These are phyloP conservation scores for Helleia helle DNA, from an alignment of 2,888 invertebrate species.

Conservation along the genomic window DNA sequence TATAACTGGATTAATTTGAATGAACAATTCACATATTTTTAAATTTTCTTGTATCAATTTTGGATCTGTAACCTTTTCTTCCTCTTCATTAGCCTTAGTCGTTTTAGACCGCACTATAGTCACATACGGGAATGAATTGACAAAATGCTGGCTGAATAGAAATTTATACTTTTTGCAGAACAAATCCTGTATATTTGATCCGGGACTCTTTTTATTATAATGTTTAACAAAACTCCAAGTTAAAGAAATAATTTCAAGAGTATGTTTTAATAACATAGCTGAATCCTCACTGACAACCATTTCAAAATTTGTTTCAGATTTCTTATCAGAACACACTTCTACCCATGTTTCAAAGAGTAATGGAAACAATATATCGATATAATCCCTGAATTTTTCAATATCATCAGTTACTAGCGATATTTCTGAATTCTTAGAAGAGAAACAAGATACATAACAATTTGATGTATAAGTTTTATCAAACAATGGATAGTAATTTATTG, in stretches of 20 bases:
- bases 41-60: constrained; percentile 50
- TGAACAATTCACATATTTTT: constrained; percentile 59
- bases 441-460: constrained; percentile 49
- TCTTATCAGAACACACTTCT: constrained; percentile 78
- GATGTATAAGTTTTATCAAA: constrained; percentile 42
- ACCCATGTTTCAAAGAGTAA: constrained; percentile 89
- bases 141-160: constrained; percentile 70
- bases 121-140: constrained; percentile 74
- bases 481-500: constrained; percentile 39
- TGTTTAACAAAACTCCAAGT: constrained; percentile 65
- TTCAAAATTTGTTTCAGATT: constrained; percentile 49
- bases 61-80: constrained; percentile 46
- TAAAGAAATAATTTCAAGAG: constrained; percentile 76
- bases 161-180: constrained; percentile 69
- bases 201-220: constrained; percentile 41
- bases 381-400: constrained; percentile 70
- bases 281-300: constrained; percentile 76
- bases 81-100: constrained; percentile 28
- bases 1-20: constrained; percentile 53
- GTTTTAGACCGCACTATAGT: constrained; percentile 51
- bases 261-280: constrained; percentile 75
- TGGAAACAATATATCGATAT: constrained; percentile 81
- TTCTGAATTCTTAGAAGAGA: constrained; percentile 51
- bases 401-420: constrained; percentile 45
- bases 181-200: constrained; percentile 53